Evolutionary conservation across 2,888 invertebrate genomes (phyloP), one percentile per base, ranked within the genome.

Genomic region (Bugulina stolonifera): DNA sequence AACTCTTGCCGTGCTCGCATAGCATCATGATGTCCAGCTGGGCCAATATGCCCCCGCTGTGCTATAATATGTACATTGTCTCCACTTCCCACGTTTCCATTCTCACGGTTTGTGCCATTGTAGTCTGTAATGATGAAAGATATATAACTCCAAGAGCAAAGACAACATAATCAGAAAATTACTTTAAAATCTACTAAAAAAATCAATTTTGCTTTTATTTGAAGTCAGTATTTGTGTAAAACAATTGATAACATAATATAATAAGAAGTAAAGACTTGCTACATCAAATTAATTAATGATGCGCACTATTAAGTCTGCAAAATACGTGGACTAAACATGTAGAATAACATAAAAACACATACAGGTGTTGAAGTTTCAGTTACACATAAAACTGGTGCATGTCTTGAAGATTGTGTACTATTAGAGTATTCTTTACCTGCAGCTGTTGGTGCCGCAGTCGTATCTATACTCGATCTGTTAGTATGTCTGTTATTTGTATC

Each of bases 391-490:
- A 43, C 43, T 18, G 43, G 43, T 43, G 43, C 18, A 5, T 10
- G 18, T 43, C 10, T 43, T 10, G 43, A 43, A 43, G 43, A 18
- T 43, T 18, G 10, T 32, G 29, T 32, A 32, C 64, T 3, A 57
- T 43, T 32, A 34, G 35, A 35, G 5, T 55, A 43, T 55, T 25
- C 1, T 10, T n/a, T n/a, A n/a, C 18, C 5, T 29, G 22, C 25
- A 58, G 22, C 27, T 54, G 25, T n/a, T n/a, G n/a, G n/a, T n/a
- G n/a, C n/a, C n/a, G n/a, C n/a, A n/a, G n/a, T n/a, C n/a, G n/a
- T n/a, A n/a, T n/a, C n/a, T n/a, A n/a, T n/a, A n/a, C 70, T 72
- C 74, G 73, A 88, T 88, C 80, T 43, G 18, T 43, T 43, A 18
- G 10, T 43, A 43, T 5, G 10, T 43, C 43, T 18, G 43, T 43